A percentile compares a stretch with the other conserved stretches of the same genome.
Conservation (phyloP, 1,140 invertebrate species). For the Cherax quadricarinatus region DNA sequence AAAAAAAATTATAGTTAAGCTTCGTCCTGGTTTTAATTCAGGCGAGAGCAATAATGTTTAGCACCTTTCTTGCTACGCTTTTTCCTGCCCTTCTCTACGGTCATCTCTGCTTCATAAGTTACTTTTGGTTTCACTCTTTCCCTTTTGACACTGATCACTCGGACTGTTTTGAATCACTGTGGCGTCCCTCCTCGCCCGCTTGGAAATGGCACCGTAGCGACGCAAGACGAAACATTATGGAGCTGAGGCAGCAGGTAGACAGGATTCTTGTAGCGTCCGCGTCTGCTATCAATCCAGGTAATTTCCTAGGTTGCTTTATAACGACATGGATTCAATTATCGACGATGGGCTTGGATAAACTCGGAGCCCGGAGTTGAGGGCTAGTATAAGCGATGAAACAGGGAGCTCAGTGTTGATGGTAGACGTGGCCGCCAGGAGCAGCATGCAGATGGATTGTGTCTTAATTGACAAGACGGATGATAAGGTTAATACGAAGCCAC, state of each 20-base stretch:
- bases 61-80: background rate
- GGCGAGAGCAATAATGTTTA: slow-evolving; percentile 17
- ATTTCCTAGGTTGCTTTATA: slow-evolving; percentile 37
- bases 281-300: slow-evolving; percentile 9
- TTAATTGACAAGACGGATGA: slow-evolving; percentile 4
- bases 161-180: background rate
- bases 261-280: background rate
- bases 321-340: slow-evolving; percentile 50
- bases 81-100: background rate
- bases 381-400: background rate
- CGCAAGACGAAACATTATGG: background rate
- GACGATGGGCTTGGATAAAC: background rate
- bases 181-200: background rate
- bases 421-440: background rate
- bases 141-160: background rate
- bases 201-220: background rate
- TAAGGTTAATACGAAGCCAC: background rate
- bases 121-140: slow-evolving; percentile 42
- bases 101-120: slow-evolving; percentile 1
- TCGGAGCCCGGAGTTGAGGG: background rate
- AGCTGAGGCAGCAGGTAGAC: background rate
- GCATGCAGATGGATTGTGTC: background rate
- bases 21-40: background rate
- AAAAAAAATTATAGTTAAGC: background rate
- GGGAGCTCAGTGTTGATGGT: background rate